These are phyloP conservation scores for Caenorhabditis sp. DNA, from an alignment of 2,888 invertebrate species.

Conservation along the genomic window DNA sequence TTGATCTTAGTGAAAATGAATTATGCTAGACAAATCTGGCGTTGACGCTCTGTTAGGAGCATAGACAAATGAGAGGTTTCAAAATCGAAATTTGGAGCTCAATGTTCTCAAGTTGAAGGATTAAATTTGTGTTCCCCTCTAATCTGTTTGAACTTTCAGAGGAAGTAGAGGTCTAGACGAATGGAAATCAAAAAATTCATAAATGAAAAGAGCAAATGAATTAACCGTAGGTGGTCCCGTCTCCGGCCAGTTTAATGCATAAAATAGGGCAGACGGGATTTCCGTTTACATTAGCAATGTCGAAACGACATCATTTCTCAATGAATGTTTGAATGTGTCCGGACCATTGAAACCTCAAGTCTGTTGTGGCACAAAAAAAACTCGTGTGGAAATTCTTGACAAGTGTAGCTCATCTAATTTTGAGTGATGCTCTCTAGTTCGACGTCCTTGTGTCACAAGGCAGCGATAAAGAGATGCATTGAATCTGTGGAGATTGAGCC, in stretches of 20 bases:
- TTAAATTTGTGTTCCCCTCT: background rate
- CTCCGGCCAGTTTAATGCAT: constrained; percentile 9
- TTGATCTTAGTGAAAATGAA: no score
- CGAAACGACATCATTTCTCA: constrained; percentile 3
- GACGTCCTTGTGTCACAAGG: constrained; percentile 42
- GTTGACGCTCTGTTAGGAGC: background rate
- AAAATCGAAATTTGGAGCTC: background rate
- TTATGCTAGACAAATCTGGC: no score
- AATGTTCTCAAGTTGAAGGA: background rate
- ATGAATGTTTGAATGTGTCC: constrained; percentile 1
- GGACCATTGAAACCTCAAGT: constrained; percentile 5
- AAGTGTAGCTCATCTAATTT: constrained; percentile 29
- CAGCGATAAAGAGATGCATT: constrained; percentile 15
- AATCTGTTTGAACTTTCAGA: constrained; percentile 5
- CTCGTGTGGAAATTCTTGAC: background rate
- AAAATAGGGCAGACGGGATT: constrained; percentile 22
- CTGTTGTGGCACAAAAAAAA: background rate
- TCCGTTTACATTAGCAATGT: constrained; percentile 18
- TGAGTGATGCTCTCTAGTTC: constrained; percentile 39
- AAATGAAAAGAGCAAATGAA: constrained; percentile 16
- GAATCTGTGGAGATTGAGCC: constrained; percentile 49
- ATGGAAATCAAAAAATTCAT: background rate
- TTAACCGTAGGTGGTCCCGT: constrained; percentile 6
- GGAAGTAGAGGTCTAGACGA: no score
- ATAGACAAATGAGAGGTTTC: background rate